Percentiles rank a stretch among this genome's conserved stretches.
Evolutionary conservation across 1,140 invertebrate genomes (phyloP).

Genomic region (Eupristina koningsbergeri): DNA sequence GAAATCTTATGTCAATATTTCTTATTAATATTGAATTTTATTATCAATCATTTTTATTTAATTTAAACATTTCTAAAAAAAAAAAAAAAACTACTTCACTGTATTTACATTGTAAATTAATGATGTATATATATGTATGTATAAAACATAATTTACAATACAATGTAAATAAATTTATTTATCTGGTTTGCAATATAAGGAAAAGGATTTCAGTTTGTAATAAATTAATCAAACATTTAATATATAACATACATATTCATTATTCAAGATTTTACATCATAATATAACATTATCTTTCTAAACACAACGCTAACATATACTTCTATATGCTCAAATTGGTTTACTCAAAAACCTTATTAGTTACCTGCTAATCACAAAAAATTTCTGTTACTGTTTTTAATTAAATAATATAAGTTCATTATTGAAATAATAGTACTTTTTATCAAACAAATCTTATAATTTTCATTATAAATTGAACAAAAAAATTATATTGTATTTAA

Average conservation of each 20-base stretch:
- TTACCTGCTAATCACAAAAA: constrained; percentile 65
- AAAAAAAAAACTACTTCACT: no score
- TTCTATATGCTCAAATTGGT: constrained; percentile 66
- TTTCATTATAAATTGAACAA: constrained; percentile 49
- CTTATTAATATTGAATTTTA: no score
- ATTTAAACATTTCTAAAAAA: no score
- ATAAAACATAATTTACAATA: background rate
- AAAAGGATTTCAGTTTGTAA: background rate
- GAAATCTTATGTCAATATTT: no score
- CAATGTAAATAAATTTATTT: background rate
- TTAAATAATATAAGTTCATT: constrained; percentile 67
- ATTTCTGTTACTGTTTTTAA: constrained; percentile 63
- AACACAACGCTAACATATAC: constrained; percentile 72
- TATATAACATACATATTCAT: constrained; percentile 62
- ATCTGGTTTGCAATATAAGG: background rate
- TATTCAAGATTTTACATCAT: constrained; percentile 69
- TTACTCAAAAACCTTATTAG: constrained; percentile 61
- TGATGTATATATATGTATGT: background rate
- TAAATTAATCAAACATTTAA: constrained; percentile 23
- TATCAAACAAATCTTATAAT: constrained; percentile 40
- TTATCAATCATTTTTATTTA: no score
- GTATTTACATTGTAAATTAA: background rate
- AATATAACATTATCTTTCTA: constrained; percentile 72
- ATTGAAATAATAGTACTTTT: constrained; percentile 54
- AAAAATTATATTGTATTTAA: constrained; percentile 31